These are phyloP conservation scores for Zoanthus gigantus DNA, from an alignment of 92 coral and sea anemone species.

Conservation along the genomic window DNA sequence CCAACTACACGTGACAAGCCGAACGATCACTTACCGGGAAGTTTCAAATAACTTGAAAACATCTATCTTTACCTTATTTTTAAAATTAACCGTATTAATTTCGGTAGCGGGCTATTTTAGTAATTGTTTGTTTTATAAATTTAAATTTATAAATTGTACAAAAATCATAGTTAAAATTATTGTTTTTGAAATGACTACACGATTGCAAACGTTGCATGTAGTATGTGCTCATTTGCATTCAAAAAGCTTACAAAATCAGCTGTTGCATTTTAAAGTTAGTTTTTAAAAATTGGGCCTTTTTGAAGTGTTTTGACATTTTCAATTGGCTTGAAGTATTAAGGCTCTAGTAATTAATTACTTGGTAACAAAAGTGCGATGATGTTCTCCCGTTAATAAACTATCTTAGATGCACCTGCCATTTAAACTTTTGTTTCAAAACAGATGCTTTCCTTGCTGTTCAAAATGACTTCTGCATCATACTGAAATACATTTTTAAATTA, in stretches of 20 bases:
- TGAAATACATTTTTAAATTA: neutral
- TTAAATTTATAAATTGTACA: neutral
- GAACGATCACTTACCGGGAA: neutral
- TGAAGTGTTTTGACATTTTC: neutral
- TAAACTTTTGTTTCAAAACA: neutral
- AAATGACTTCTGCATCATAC: neutral
- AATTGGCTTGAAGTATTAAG: constrained; percentile 12
- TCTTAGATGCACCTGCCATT: constrained; percentile 18
- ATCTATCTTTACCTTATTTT: neutral
- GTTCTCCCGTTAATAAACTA: constrained; percentile 16
- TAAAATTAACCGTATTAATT: neutral
- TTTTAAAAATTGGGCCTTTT: neutral
- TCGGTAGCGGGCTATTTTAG: neutral
- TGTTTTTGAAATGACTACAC: too few relatives aligned
- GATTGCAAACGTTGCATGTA: too few relatives aligned
- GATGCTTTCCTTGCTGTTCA: neutral
- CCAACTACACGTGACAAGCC: neutral
- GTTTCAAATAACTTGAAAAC: neutral
- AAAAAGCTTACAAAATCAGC: neutral
- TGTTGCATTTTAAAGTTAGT: neutral
- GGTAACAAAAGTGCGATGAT: neutral
- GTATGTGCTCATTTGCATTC: neutral
- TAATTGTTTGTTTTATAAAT: neutral
- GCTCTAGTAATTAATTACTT: neutral
- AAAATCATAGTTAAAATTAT: neutral